Evolutionary conservation across 2,797 vertebrate species (phyloP).

Genomic region (Jordanella pulchra): DNA sequence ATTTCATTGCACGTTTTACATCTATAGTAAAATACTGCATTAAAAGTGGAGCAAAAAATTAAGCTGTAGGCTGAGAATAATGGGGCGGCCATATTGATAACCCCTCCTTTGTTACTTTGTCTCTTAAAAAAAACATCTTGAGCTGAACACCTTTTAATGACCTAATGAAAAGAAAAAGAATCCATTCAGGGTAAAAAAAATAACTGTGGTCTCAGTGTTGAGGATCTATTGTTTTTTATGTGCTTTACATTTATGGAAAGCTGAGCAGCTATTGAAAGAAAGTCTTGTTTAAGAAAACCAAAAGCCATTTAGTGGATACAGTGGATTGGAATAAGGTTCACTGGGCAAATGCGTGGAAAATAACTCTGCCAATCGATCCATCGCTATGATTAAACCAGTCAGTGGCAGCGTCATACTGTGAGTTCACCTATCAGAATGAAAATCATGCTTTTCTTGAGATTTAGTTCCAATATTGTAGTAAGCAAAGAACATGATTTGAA

Average conservation of each 20-base stretch:
- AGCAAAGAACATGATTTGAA: too few species aligned
- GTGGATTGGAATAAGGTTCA: neutral
- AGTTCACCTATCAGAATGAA: too few species aligned
- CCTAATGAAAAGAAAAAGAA: neutral
- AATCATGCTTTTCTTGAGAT: too few species aligned
- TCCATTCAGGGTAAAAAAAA: neutral
- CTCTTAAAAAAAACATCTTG: conserved; percentile 4
- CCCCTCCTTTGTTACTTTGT: conserved; percentile 1
- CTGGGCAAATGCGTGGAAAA: neutral
- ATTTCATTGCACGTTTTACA: neutral
- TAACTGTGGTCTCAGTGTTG: neutral
- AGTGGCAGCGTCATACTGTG: too few species aligned
- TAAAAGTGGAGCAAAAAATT: neutral
- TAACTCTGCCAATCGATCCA: neutral
- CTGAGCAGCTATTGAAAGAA: neutral
- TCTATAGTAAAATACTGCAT: neutral
- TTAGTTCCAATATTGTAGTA: too few species aligned
- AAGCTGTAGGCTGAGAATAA: neutral
- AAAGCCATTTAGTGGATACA: neutral
- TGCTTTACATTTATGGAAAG: neutral
- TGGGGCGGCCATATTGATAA: neutral
- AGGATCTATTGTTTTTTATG: neutral
- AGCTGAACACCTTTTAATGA: conserved; percentile 1
- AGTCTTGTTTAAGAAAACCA: neutral
- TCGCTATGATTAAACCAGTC: too few species aligned